Percentiles rank a stretch among this genome's conserved stretches.
These are phyloP conservation scores for Spinus pinus DNA, from an alignment of 2,797 vertebrate species.

Conservation along the genomic window DNA sequence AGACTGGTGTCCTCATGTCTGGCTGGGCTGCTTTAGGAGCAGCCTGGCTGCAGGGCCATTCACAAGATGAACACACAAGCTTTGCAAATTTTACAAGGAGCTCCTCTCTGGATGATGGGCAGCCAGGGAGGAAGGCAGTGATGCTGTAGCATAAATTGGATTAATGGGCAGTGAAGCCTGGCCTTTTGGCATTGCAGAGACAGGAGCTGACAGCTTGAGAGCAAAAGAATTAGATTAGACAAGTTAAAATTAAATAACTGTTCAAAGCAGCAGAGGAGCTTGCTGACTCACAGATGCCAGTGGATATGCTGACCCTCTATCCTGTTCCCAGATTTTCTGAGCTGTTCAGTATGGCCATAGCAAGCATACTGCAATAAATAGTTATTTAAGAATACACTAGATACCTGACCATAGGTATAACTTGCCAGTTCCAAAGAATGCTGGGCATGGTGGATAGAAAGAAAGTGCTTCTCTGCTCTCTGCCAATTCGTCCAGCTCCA, in stretches of 20 bases:
- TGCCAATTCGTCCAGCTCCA: not conserved
- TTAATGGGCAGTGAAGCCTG: slow-evolving; percentile 31
- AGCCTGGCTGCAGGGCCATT: not conserved
- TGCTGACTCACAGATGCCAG: not conserved
- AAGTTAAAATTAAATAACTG: slow-evolving; percentile 48
- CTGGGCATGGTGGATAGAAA: not conserved
- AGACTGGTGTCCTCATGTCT: not conserved
- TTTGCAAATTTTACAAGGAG: not conserved
- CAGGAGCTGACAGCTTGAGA: slow-evolving; percentile 21
- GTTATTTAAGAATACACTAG: not conserved
- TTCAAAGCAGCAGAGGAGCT: not conserved
- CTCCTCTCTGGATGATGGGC: not conserved
- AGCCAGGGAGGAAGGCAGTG: not conserved
- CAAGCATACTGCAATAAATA: not conserved
- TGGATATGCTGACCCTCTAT: not conserved
- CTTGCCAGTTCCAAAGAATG: not conserved
- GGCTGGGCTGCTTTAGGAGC: not conserved
- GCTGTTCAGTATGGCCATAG: not conserved
- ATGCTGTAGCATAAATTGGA: slow-evolving; percentile 18
- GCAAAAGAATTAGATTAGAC: slow-evolving; percentile 38
- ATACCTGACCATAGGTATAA: not conserved
- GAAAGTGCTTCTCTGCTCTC: not conserved
- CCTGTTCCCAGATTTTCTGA: not conserved
- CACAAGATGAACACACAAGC: not conserved
- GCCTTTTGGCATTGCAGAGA: slow-evolving; percentile 4